Evolutionary conservation across 2,888 invertebrate genomes (phyloP).

Genomic region (Malachius bipustulatus): DNA sequence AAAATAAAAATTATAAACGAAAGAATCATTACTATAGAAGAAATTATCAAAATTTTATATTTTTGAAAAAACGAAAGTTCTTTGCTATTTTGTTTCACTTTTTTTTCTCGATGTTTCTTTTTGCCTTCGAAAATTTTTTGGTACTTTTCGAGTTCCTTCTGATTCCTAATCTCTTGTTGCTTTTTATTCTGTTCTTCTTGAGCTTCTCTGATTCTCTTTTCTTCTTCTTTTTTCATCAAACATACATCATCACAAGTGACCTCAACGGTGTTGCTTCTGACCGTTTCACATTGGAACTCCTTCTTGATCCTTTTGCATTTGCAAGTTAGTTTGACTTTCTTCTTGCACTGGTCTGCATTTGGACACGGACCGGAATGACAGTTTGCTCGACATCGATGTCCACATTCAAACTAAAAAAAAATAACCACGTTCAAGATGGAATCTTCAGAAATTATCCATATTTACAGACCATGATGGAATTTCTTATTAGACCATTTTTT

Average conservation of each 20-base stretch:
- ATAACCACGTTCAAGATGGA: too few species aligned
- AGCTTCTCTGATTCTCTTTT: conserved; percentile 42
- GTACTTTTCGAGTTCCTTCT: conserved; percentile 61
- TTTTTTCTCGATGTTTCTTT: conserved; percentile 45
- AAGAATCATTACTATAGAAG: too few species aligned
- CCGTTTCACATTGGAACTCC: conserved; percentile 55
- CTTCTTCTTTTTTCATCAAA: conserved; percentile 42
- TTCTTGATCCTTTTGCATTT: conserved; percentile 65
- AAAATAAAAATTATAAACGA: too few species aligned
- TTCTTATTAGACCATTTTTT: too few species aligned
- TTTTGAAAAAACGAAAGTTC: conserved; percentile 33
- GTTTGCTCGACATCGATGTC: conserved; percentile 63
- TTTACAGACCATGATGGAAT: too few species aligned
- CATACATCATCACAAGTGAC: conserved; percentile 57
- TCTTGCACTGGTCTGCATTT: conserved; percentile 55
- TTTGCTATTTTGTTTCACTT: conserved; percentile 32
- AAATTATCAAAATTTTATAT: too few species aligned
- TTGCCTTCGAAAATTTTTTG: conserved; percentile 60
- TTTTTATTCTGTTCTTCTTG: conserved; percentile 45
- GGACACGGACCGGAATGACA: conserved; percentile 67
- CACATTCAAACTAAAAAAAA: conserved; percentile 57
- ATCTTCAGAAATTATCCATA: too few species aligned
- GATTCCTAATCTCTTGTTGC: conserved; percentile 56
- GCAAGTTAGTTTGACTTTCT: conserved; percentile 69
- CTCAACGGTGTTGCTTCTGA: conserved; percentile 38